Conservation (phyloP, 2,113 vertebrate genomes). For the Puffinus mauretanicus region DNA sequence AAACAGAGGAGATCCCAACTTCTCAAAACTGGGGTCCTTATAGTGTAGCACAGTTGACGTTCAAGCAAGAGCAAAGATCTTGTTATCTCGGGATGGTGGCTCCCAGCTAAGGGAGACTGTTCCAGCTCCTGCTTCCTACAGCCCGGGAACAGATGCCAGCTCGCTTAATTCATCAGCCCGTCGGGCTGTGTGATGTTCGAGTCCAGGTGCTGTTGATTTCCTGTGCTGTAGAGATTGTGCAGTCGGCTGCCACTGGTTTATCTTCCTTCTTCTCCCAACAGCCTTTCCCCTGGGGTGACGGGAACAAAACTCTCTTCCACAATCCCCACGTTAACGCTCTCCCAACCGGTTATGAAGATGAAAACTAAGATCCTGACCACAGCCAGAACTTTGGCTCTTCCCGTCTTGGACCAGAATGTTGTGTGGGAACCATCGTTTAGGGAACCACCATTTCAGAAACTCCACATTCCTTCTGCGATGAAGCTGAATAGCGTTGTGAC, state of each 20-base stretch:
- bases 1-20: background rate
- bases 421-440: background rate
- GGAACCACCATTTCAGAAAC: conserved; percentile 20
- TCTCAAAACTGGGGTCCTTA: background rate
- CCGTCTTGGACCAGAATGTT: conserved; percentile 54
- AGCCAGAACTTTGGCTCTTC: conserved; percentile 65
- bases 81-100: background rate
- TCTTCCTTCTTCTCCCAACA: conserved; percentile 63
- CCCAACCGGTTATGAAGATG: conserved; percentile 88
- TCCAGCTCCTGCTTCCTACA: background rate
- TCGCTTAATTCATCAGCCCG: background rate
- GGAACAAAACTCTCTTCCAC: conserved; percentile 88
- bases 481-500: background rate
- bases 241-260: background rate
- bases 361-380: conserved; percentile 69
- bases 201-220: accelerated
- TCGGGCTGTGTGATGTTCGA: background rate
- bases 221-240: background rate
- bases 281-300: conserved; percentile 97
- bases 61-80: background rate
- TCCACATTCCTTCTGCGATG: background rate
- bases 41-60: background rate
- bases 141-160: background rate
- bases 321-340: conserved; percentile 87
- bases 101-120: background rate